Base-by-base conservation (phyloP, 2,888 invertebrate species). In the Lutraria lutraria region DNA sequence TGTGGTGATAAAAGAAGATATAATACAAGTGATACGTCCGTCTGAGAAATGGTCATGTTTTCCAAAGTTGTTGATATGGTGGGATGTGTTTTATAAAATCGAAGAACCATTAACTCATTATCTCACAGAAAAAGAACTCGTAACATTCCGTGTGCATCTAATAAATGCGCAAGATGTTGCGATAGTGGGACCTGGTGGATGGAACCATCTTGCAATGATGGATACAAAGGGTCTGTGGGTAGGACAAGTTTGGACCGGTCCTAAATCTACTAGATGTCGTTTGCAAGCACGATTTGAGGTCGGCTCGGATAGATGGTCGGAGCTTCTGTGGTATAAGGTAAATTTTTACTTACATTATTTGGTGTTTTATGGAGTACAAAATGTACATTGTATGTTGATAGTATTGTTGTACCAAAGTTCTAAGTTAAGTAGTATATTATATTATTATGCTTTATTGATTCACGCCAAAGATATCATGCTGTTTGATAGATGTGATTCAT, bases 261-360 rank as follows among this genome's bases (percentile, higher is more conserved):
- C 92, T 34, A 90, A 86, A 52, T 89, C 90, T 19, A 92, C 92
- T 10, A 83, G 81, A 80, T 89, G 87, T 56, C 60, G 84, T 52
- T 81, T 92, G 34, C 84, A 88, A 25, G 91, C 92, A 21, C 81
- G 92, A 53, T 92, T 92, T 56, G 92, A 91, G 34, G 68, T 87
- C 13, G 92, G 92, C 19, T 91, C 90, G 2, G 88, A 88, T 10
- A 90, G 84, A 81, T 92, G 87, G 81, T 86, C 90, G 15, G 89
- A 90, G 21, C 83, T 92, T 25, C 72, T 92, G 12, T 91, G 85
- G 90, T 92, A 91, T 54, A 92, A 91, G 89, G 92, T 92, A 85
- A 68, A 10, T 21, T 43, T 56, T 1, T 56, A 56, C 12, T 56
- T 3, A 3, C 12, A 19, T 56, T 19, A 19, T 56, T 56, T 21